Evolutionary conservation across 2,113 vertebrate genomes (phyloP), one percentile per base, ranked within the genome.

Genomic region (Mus musculus): DNA sequence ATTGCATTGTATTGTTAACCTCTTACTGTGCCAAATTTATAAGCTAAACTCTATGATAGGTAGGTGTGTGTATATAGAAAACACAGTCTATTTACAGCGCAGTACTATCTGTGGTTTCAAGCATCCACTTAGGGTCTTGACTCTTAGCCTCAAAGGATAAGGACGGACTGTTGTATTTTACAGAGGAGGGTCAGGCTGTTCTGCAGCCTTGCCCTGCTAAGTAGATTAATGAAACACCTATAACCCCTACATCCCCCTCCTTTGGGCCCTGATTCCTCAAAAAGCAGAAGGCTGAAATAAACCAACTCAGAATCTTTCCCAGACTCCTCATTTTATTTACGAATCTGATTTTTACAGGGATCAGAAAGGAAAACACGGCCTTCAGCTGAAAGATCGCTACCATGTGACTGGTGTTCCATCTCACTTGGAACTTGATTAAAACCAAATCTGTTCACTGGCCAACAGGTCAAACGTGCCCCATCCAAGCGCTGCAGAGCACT

Each of bases 311-410:
- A 20, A 76, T 96, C 67, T 94, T 93, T 92, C 76, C 54, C 14
- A 81, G 80, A 2, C 81, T 96, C 91, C 93, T 94, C 24, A 33
- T 90, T 95, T 97, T 97, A 91, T 96, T 96, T 96, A 92, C 86
- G 33, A 33, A 61, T 86, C 93, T 96, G 76, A 92, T 81, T 94
- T 96, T 94, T 94, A 93, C 77, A 95, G 92, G 86, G 76, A 90
- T 90, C 86, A 39, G 72, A 77, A 61, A 91, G 69, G 24, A 89
- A 95, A 97, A 69, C 5, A 9, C 17, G 26, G 63, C 76, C 77
- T 86, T 95, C 93, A 86, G 72, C 63, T 73, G 36, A 81, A 92
- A 96, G 94, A 90, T 96, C 5, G 24, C 89, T 86, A 95, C 90
- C 96, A 92, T 30, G 61, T 77, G 72, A 96, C 30, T 39, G 42